Evolutionary conservation across 2,797 vertebrate species (phyloP).

Genomic region (Pseudochirops corinnae): DNA sequence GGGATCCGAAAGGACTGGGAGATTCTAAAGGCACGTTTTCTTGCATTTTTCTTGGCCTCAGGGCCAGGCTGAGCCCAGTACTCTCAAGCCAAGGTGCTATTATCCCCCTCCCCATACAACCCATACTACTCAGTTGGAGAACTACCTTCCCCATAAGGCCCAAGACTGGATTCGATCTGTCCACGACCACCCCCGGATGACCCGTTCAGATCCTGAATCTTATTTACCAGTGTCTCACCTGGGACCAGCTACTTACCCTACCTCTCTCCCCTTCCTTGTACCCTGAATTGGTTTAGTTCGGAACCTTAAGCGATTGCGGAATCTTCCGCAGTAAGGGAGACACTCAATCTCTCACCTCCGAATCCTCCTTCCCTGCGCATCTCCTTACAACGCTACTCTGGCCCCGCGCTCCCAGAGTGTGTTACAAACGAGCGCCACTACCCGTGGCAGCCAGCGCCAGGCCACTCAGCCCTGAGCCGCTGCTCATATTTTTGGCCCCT

Average conservation of each 20-base stretch:
- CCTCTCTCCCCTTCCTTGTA: background rate
- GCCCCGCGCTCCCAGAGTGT: background rate
- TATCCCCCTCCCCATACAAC: background rate
- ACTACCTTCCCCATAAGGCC: background rate
- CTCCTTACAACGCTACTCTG: background rate
- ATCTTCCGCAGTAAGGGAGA: background rate
- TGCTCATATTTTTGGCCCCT: background rate
- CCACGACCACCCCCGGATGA: background rate
- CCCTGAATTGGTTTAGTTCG: background rate
- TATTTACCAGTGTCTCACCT: background rate
- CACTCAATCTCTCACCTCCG: background rate
- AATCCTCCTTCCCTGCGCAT: background rate
- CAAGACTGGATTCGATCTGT: background rate
- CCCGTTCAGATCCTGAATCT: background rate
- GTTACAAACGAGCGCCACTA: background rate
- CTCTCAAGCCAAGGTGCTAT: background rate
- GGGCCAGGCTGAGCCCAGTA: background rate
- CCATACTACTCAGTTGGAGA: background rate
- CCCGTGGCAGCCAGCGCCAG: background rate
- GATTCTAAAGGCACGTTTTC: slow-evolving; percentile 11
- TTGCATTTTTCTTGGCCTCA: slow-evolving; percentile 24
- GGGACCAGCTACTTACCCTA: background rate
- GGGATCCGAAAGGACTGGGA: background rate
- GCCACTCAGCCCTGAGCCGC: background rate
- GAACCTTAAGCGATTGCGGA: background rate